Evolutionary conservation across 2,113 vertebrate species (phyloP).

Genomic region (Sorex araneus): DNA sequence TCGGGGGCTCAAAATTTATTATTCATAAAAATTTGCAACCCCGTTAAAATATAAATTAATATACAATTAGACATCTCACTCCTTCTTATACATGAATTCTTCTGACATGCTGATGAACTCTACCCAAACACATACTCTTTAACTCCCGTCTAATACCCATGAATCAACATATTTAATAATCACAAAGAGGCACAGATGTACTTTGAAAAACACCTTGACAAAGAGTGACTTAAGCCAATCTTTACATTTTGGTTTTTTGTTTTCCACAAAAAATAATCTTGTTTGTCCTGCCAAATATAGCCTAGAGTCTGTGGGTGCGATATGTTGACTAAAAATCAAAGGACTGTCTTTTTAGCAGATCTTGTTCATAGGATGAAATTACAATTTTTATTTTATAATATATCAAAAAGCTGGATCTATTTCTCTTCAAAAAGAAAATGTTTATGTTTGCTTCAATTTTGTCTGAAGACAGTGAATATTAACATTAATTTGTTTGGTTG

Average conservation of each 20-base stretch:
- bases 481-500: neutral
- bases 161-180: neutral
- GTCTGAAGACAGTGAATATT: too few relatives aligned
- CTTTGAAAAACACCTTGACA: neutral
- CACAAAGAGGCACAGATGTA: neutral
- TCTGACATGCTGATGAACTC: neutral
- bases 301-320: neutral
- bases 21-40: neutral
- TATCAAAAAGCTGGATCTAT: neutral
- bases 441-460: neutral
- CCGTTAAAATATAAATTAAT: neutral
- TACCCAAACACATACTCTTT: neutral
- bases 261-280: neutral
- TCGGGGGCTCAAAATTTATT: neutral
- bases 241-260: neutral
- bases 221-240: neutral
- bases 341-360: neutral
- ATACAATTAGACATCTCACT: too few relatives aligned
- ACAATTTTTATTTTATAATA: conserved; percentile 38
- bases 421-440: neutral
- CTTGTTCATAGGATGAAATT: neutral
- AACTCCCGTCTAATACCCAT: neutral
- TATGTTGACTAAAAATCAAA: neutral
- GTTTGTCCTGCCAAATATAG: conserved; percentile 1
- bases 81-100: too few relatives aligned